Evolutionary conservation across 2,888 invertebrate genomes (phyloP), one percentile per base, ranked within the genome.

Genomic region (Nasonovia ribisnigri): DNA sequence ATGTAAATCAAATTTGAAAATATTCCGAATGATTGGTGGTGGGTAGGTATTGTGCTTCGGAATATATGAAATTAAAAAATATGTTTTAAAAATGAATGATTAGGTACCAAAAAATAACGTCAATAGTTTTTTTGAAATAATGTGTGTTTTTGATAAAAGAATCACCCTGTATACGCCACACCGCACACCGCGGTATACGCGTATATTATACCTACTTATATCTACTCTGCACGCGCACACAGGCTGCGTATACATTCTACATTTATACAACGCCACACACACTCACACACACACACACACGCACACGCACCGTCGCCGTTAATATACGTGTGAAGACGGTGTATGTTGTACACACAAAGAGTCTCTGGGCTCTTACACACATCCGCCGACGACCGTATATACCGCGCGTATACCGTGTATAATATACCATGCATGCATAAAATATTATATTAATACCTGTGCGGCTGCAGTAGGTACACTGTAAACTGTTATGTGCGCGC

Each of bases 291-390:
- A 13, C 16, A 0, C 51, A 51, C 51, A 43, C n/a, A 91, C 84
- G 4, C 84, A 86, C 84, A 86, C 46, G 43, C 54, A 57, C 46
- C 51, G 57, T 86, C 86, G n/a, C 57, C 57, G 86, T 57, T 86
- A 91, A 91, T 91, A 91, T 91, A 91, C 91, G 91, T 91, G 91
- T 91, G 91, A 91, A 91, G 91, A 91, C 57, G 86, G 42, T 77
- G 36, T 77, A 36, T 20, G 6, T 16, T 10, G 36, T 36, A 43
- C n/a, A 86, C 91, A 91, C 91, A 91, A 86, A 86, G 86, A 91
- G 84, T 46, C 86, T 57, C 46, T 57, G 36, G 77, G 36, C 36
- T 77, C 36, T 77, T 57, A 84, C 24, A 77, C 54, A 54, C 91
- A 43, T 84, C 91, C 91, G 91, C 57, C 84, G 57, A 29, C 57